Base-by-base conservation (phyloP, 2,797 vertebrate genomes). In the Dryobates pubescens region DNA sequence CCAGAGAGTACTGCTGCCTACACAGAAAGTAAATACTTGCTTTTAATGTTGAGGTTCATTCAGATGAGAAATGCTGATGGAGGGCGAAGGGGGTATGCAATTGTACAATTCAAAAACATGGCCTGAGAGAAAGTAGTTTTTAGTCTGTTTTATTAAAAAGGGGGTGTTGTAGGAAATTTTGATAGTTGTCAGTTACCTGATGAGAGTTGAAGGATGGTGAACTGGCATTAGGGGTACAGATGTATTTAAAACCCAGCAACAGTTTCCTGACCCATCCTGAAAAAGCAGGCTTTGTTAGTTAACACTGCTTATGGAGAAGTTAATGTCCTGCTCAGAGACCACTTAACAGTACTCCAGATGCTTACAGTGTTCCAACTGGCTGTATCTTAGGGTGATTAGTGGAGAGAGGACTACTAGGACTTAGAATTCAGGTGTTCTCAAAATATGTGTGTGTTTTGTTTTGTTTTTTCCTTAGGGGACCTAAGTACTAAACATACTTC, bases 1-100 rank as follows among this genome's bases (percentile, higher is more conserved):
- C 2, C 99, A 99, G 79, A 98, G 98, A 80, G 99, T 99, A 92
- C 98, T 99, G 16, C 94, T 99, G 85, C 98, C 98, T 5, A 85
- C 98, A 62, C 90, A 95, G 24, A 99, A 98, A 85, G 98, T 98
- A 93, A 93, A 23, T 86, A 32, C 5, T 82, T 0, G 0, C 65
- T 73, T 82, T n/a, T 86, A 20, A 24, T 53, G 23, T 1, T 3
- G 67, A 78, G 27, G 7, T 73, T 85, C 13, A 9, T 59, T 73
- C 51, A 27, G 7, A 30, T 57, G 43, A 74, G 23, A 49, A 73
- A 14, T 26, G 23, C 7, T 20, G 7, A 18, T 38, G 43, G 43
- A 32, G 43, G 16, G 29, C 6, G 51, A 57, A 73, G 9, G 11
- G 29, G 32, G 3, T 38, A 11, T 73, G 34, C 43, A 58, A 0